Evolutionary conservation across 1,140 invertebrate genomes (phyloP).

Genomic region (Eubasilissa regina): DNA sequence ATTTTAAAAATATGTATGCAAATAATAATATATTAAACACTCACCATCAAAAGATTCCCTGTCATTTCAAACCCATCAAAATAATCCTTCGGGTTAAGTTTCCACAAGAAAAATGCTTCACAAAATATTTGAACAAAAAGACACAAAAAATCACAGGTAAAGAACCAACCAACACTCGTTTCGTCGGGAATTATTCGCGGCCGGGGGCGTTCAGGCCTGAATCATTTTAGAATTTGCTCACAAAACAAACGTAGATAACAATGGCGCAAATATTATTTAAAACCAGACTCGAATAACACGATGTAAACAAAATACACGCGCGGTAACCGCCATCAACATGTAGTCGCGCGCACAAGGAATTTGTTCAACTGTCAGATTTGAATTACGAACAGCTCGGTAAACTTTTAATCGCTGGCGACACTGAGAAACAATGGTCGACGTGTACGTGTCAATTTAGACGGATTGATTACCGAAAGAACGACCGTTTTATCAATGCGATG

Average conservation of each 20-base stretch:
- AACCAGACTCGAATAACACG: neutral
- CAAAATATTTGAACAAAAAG: conserved; percentile 2
- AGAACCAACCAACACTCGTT: conserved; percentile 15
- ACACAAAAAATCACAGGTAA: conserved; percentile 17
- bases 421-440: conserved; percentile 4
- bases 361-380: conserved; percentile 39
- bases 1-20: no score
- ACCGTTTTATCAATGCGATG: neutral
- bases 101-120: conserved; percentile 1
- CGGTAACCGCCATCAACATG: conserved; percentile 30
- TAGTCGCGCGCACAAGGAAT: conserved; percentile 13
- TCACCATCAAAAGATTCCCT: conserved; percentile 32
- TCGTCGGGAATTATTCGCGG: neutral
- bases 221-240: conserved; percentile 7
- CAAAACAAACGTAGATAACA: conserved; percentile 2
- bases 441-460: conserved; percentile 19
- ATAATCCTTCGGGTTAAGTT: conserved; percentile 11
- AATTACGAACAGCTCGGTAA: neutral
- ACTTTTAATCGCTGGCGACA: conserved; percentile 5
- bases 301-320: conserved; percentile 37
- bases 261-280: neutral
- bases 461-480: neutral
- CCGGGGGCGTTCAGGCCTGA: neutral
- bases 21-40: neutral
- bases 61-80: conserved; percentile 33